These are phyloP conservation scores for Ictalurus punctatus DNA, from an alignment of 2,113 vertebrate species.

Conservation along the genomic window DNA sequence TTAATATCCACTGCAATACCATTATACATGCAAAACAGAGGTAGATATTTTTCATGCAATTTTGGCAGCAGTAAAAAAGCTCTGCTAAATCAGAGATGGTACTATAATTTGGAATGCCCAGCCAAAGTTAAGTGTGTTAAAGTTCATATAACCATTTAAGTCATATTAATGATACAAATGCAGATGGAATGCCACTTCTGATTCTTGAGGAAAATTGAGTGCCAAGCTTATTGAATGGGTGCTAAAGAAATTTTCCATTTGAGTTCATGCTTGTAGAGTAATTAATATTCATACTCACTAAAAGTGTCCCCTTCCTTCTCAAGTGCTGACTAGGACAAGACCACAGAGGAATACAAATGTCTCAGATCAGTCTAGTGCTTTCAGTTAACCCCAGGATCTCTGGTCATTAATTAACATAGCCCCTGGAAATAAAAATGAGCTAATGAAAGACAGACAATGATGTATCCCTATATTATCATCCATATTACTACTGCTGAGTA, in stretches of 20 bases:
- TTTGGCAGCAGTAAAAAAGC: background rate
- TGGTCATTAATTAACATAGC: background rate
- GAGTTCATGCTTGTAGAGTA: background rate
- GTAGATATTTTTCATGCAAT: background rate
- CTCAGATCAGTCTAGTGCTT: background rate
- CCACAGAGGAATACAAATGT: constrained; percentile 38
- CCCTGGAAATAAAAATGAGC: background rate
- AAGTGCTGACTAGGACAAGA: background rate
- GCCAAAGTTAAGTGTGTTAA: constrained; percentile 25
- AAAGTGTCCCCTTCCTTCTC: background rate
- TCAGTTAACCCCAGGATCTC: background rate
- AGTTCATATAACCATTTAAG: constrained; percentile 30
- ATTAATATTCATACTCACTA: background rate
- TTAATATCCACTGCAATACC: background rate
- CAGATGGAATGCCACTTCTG: constrained; percentile 16
- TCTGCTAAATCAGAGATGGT: background rate
- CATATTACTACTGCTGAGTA: background rate
- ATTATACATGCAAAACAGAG: background rate
- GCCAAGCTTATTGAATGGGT: background rate
- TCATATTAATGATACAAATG: constrained; percentile 14
- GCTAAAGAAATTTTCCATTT: background rate
- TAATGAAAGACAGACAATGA: background rate
- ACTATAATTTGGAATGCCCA: background rate
- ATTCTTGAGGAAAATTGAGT: background rate
- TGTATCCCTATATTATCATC: background rate